Conservation (phyloP, 2,797 vertebrate species). For the Diglossa cyanea region DNA sequence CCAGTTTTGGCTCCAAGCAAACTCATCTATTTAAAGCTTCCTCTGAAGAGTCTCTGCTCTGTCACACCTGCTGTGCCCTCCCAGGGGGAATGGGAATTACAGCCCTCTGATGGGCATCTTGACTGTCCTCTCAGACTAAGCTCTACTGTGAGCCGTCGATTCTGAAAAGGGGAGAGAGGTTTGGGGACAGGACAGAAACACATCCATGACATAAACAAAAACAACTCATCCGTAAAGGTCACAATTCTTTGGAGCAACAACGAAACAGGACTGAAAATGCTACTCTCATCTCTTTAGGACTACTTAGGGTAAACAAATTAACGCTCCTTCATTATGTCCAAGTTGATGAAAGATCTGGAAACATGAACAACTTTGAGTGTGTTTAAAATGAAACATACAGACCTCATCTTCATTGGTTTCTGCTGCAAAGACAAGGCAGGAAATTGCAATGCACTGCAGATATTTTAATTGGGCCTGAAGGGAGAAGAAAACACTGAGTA, state of each 20-base stretch:
- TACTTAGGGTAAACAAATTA: neutral
- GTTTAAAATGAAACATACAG: neutral
- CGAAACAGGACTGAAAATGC: neutral
- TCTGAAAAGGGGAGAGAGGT: neutral
- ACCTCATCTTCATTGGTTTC: constrained; percentile 86
- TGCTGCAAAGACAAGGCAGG: constrained; percentile 83
- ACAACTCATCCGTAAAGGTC: neutral
- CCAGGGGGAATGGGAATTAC: neutral
- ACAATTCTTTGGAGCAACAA: neutral
- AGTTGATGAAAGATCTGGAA: neutral
- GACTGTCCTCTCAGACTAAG: no score
- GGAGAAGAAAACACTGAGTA: neutral
- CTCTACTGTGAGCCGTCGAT: rapidly evolving
- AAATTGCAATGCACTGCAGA: constrained; percentile 78
- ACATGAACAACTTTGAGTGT: neutral
- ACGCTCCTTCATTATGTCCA: neutral
- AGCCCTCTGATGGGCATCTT: neutral
- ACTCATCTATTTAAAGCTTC: neutral
- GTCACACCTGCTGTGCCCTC: neutral
- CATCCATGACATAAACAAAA: neutral
- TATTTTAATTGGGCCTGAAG: constrained; percentile 81
- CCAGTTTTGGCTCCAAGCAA: neutral
- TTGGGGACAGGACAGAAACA: neutral
- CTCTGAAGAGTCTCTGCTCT: neutral
- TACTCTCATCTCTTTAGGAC: neutral